Percentiles rank a stretch among this genome's conserved stretches.
These are phyloP conservation scores for Aporrectodea caliginosa DNA, from an alignment of 1,140 invertebrate genomes.

Conservation along the genomic window DNA sequence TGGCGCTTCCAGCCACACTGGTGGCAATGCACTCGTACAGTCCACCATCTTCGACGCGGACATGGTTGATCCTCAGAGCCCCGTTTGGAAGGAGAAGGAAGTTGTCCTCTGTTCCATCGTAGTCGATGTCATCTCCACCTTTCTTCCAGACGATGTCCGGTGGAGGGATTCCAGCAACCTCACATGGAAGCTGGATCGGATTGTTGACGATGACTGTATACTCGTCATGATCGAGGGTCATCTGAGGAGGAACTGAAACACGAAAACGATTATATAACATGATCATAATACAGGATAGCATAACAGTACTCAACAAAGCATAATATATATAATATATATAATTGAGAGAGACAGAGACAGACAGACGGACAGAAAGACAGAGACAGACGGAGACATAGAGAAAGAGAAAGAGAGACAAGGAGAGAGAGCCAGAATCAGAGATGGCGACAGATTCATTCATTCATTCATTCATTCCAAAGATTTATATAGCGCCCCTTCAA, in stretches of 20 bases:
- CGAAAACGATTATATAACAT: background rate
- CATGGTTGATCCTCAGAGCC: constrained; percentile 35
- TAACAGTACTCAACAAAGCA: background rate
- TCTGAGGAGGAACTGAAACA: constrained; percentile 25
- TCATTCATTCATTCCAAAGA: too few species aligned
- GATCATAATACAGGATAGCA: background rate
- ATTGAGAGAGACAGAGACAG: too few species aligned
- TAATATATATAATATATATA: too few species aligned
- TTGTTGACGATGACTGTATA: constrained; percentile 40
- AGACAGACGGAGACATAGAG: too few species aligned
- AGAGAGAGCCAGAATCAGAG: too few species aligned
- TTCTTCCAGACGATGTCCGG: constrained; percentile 51
- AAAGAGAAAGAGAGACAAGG: too few species aligned
- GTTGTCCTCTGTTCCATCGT: background rate
- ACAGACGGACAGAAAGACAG: too few species aligned
- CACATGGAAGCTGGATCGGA: constrained; percentile 47
- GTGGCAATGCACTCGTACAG: constrained; percentile 58
- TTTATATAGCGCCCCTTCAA: too few species aligned
- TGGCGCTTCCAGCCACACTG: constrained; percentile 54
- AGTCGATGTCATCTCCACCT: constrained; percentile 34
- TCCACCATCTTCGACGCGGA: constrained; percentile 52
- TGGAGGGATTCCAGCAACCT: constrained; percentile 46
- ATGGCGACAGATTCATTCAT: too few species aligned
- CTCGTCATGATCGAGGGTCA: constrained; percentile 20
- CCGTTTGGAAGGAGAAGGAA: constrained; percentile 30